Conservation (phyloP, 2,797 vertebrate genomes). For the Rhinoraja longicauda region DNA sequence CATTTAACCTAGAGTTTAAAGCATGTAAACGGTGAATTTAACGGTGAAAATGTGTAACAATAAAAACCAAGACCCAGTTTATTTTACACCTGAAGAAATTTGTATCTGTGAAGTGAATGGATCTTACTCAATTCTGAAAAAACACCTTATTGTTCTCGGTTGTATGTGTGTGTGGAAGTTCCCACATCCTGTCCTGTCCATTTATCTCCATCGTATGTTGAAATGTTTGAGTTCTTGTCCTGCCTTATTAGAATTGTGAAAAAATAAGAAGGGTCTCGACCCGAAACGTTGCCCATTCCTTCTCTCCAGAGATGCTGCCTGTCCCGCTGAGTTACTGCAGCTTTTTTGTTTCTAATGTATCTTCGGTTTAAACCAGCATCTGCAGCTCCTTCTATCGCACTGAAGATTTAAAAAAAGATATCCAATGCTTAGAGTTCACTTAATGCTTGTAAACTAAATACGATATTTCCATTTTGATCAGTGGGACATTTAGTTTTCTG, state of each 20-base stretch:
- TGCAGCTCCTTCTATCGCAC: not conserved
- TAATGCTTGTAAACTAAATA: not conserved
- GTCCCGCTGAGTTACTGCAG: too few species aligned
- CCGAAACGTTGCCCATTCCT: too few species aligned
- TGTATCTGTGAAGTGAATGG: not conserved
- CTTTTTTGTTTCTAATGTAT: too few species aligned
- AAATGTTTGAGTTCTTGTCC: not conserved
- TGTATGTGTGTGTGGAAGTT: not conserved
- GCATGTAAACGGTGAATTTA: too few species aligned
- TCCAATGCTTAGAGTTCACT: not conserved
- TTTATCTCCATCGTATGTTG: not conserved
- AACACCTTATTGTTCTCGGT: not conserved
- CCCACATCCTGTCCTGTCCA: not conserved
- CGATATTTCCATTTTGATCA: not conserved
- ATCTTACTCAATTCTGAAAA: not conserved
- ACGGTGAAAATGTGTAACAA: too few species aligned
- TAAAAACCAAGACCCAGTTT: too few species aligned
- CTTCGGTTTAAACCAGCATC: too few species aligned
- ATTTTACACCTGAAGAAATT: not conserved
- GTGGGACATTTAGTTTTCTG: conserved; percentile 13
- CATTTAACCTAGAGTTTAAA: too few species aligned
- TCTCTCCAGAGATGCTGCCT: too few species aligned
- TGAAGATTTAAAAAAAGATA: not conserved
- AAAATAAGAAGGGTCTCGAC: not conserved
- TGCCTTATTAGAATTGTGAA: not conserved